These are phyloP conservation scores for Scytalopus superciliaris DNA, from an alignment of 2,113 vertebrate species.

Conservation along the genomic window DNA sequence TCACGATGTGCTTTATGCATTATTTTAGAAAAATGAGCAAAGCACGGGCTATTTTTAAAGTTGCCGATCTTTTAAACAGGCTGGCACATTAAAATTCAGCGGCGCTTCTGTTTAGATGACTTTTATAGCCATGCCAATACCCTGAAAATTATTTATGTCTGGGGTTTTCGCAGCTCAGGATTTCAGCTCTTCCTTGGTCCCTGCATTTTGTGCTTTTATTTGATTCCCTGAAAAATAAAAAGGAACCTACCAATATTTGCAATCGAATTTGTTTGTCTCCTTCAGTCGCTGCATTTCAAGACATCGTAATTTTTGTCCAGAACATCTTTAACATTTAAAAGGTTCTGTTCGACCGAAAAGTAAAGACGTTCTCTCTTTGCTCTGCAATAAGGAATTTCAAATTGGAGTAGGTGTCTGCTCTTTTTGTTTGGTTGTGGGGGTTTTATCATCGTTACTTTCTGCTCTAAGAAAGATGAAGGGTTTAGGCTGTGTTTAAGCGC, in stretches of 20 bases:
- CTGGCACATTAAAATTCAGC: background rate
- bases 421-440: background rate
- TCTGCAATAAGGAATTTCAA: background rate
- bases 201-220: background rate
- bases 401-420: accelerated
- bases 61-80: background rate
- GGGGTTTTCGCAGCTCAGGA: background rate
- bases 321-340: background rate
- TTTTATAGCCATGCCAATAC: background rate
- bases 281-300: background rate
- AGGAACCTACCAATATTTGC: background rate
- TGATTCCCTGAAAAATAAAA: background rate
- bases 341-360: background rate
- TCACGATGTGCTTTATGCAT: accelerated
- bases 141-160: background rate
- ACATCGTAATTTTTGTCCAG: accelerated
- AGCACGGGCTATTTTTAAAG: background rate
- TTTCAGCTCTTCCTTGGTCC: background rate
- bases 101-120: accelerated
- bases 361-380: background rate
- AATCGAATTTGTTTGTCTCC: background rate
- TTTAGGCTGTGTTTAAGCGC: background rate
- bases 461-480: accelerated
- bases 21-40: background rate
- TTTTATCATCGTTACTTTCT: background rate